Conservation (phyloP, 1,140 invertebrate species). For the Drosophila azteca region DNA sequence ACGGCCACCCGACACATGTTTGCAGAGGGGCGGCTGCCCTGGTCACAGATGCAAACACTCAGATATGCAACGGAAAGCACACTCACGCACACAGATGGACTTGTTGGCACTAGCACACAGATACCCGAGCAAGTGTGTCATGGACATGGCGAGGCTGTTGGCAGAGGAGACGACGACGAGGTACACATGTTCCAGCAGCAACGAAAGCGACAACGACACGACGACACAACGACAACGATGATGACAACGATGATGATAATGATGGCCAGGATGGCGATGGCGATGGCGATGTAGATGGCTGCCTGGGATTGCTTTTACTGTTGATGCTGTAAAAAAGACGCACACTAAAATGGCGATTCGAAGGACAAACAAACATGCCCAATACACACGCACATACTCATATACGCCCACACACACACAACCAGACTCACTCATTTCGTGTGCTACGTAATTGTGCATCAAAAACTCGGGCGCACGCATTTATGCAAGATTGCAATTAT, state of each 20-base stretch:
- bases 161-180: conserved; percentile 7
- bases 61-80: conserved; percentile 72
- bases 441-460: conserved; percentile 53
- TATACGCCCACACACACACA: not conserved
- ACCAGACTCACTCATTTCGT: conserved; percentile 21
- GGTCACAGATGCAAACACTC: conserved; percentile 73
- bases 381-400: conserved; percentile 18
- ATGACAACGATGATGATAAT: conserved; percentile 37
- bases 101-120: conserved; percentile 17
- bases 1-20: conserved; percentile 25
- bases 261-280: conserved; percentile 25
- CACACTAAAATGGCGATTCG: conserved; percentile 75
- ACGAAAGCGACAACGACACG: conserved; percentile 10
- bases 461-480: conserved; percentile 58
- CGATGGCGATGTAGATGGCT: conserved; percentile 42
- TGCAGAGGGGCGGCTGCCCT: conserved; percentile 14
- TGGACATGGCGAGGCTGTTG: conserved; percentile 60
- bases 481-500: conserved; percentile 80
- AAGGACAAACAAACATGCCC: conserved; percentile 75
- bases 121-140: conserved; percentile 66
- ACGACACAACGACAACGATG: conserved; percentile 39
- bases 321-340: conserved; percentile 57
- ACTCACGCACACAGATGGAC: conserved; percentile 32
- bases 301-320: conserved; percentile 60
- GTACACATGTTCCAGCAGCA: conserved; percentile 32